Evolutionary conservation across 1,140 invertebrate species (phyloP), one percentile per base, ranked within the genome.

Genomic region (Diorhabda carinulata): DNA sequence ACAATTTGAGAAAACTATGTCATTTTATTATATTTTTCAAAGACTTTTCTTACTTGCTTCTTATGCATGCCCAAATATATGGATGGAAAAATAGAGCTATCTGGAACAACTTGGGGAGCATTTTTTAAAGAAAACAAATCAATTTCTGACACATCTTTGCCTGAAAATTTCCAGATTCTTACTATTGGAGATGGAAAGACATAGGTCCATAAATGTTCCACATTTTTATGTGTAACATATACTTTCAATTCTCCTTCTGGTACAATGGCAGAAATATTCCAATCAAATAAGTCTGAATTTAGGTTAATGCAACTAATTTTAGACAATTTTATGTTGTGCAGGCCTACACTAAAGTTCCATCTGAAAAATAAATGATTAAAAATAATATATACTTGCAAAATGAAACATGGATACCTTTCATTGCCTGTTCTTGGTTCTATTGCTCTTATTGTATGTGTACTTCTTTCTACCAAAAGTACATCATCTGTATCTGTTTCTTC

Each of bases 321-420:
- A 2, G 79, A 73, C n/a, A 94, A 75, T 60, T 89, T 87, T 47
- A 97, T 73, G 72, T 96, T 89, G 82, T 96, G 91, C 70, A 93
- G 89, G 2, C 92, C 94, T 44, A 98, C 95, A 81, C 93, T 96
- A 77, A 96, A 98, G 83, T 98, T 97, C 96, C 96, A 98, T 76
- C 93, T 92, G 74, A 47, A 81, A 79, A 66, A 71, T 10, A 69
- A 62, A 62, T n/a, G 7, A 9, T 0, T 5, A 10, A 59, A 59
- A 59, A 59, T 59, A 6, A 6, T 6, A 59, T 5, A 59, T 6
- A 59, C 8, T 59, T 10, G 25, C 40, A 9, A 6, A 3, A n/a
- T n/a, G 10, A 7, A 9, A 43, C 44, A 67, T 76, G 74, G 75
- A 8, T 62, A 91, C 90, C 90, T 93, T 85, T 98, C 95, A 61